phyloP scores from a whole-genome alignment of 2,888 invertebrate genomes.

The Gastracanthus pulcherrimus region DNA sequence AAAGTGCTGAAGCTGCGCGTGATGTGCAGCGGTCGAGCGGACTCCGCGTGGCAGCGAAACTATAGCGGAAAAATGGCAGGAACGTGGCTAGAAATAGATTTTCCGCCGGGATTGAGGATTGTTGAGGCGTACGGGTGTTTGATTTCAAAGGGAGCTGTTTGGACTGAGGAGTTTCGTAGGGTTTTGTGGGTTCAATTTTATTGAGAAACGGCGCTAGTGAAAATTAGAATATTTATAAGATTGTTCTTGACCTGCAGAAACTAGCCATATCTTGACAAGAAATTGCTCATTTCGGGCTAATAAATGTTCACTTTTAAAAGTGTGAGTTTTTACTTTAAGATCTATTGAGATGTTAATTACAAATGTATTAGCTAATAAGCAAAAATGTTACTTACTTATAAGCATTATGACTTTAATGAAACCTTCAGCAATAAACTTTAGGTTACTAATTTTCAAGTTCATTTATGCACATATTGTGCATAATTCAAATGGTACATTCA shows the following conservation, averaged over 20 bases:
- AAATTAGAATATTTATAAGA: too few relatives aligned
- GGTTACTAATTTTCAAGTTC: too few relatives aligned
- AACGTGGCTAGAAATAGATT: background rate
- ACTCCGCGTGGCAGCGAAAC: conserved; percentile 46
- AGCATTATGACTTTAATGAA: background rate
- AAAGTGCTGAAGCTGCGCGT: conserved; percentile 54
- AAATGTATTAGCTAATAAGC: background rate
- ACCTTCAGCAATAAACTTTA: background rate
- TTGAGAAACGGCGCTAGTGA: too few relatives aligned
- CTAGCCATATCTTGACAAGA: too few relatives aligned
- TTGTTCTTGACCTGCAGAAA: too few relatives aligned
- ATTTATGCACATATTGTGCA: background rate
- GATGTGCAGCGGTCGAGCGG: conserved; percentile 69
- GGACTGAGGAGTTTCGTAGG: too few relatives aligned
- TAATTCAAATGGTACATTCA: background rate
- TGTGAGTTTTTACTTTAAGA: too few relatives aligned
- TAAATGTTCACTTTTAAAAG: too few relatives aligned
- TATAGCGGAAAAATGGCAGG: conserved; percentile 25
- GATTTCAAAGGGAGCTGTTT: background rate
- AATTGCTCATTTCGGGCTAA: too few relatives aligned
- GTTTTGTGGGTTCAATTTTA: too few relatives aligned
- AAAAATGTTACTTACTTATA: too few relatives aligned
- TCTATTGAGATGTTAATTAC: background rate
- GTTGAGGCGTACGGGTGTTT: background rate
- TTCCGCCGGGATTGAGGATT: background rate